Percentiles rank a stretch among this genome's conserved stretches.
Conservation (phyloP, 1,140 invertebrate species). For the Habropoda laboriosa region DNA sequence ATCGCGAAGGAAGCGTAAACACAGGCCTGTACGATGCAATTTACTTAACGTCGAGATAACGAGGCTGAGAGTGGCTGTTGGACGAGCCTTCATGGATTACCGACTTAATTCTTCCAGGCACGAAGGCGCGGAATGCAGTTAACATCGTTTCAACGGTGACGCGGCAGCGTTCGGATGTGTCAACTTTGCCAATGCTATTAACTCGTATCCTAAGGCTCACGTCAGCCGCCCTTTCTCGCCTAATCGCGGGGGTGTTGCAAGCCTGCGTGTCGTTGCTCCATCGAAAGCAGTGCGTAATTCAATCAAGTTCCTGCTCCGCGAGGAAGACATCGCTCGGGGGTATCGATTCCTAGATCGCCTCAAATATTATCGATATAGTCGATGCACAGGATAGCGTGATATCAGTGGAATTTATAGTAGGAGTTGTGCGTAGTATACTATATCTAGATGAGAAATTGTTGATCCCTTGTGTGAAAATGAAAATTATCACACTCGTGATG, state of each 20-base stretch:
- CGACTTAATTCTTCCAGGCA: constrained; percentile 59
- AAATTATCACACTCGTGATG: too few relatives aligned
- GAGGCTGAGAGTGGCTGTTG: constrained; percentile 42
- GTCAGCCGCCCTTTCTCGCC: constrained; percentile 3
- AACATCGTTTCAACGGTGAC: constrained; percentile 36
- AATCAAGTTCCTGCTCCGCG: neutral
- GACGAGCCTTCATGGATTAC: constrained; percentile 58
- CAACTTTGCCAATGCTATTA: constrained; percentile 53
- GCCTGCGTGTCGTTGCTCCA: constrained; percentile 6
- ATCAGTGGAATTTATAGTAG: too few relatives aligned
- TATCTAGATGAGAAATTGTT: too few relatives aligned
- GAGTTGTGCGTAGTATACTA: too few relatives aligned
- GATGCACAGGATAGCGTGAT: too few relatives aligned
- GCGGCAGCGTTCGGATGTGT: constrained; percentile 24
- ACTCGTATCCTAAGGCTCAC: constrained; percentile 50
- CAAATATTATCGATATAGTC: neutral
- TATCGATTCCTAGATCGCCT: neutral
- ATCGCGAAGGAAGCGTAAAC: constrained; percentile 15
- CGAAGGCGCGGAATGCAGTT: constrained; percentile 47
- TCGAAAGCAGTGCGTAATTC: constrained; percentile 39
- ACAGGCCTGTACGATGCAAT: constrained; percentile 14
- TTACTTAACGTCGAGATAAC: constrained; percentile 51
- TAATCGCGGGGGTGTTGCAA: neutral
- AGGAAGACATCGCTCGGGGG: neutral
- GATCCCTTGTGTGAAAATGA: too few relatives aligned